Conservation (phyloP, 2,113 vertebrate species). For the Synodontis membranacea region DNA sequence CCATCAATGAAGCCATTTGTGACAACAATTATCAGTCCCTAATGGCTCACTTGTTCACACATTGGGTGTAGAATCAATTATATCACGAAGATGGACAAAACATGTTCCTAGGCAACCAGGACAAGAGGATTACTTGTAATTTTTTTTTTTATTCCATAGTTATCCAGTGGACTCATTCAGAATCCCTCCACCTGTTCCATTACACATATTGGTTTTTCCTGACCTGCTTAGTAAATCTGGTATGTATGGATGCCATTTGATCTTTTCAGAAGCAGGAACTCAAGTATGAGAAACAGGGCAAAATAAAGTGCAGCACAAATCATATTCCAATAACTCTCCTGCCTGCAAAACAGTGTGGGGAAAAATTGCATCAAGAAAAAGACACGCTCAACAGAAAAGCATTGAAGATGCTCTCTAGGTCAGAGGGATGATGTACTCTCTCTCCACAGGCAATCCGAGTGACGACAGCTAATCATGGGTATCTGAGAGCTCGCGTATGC, state of each 20-base stretch:
- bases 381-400: background rate
- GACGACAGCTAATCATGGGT: background rate
- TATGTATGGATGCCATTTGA: background rate
- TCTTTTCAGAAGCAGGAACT: background rate
- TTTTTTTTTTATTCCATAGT: background rate
- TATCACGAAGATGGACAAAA: slow-evolving; percentile 30
- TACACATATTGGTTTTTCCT: background rate
- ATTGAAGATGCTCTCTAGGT: background rate
- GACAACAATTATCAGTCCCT: slow-evolving; percentile 20
- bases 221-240: background rate
- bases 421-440: background rate
- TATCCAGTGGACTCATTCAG: background rate
- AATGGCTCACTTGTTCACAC: slow-evolving; percentile 15
- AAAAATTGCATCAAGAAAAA: background rate
- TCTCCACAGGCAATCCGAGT: background rate
- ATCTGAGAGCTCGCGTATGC: background rate
- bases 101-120: background rate
- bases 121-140: background rate
- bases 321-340: no score
- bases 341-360: background rate
- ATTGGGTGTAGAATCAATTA: slow-evolving; percentile 26
- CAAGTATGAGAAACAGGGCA: background rate
- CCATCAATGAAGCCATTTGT: slow-evolving; percentile 19
- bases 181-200: background rate
- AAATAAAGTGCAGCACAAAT: background rate